These are phyloP conservation scores for Propithecus perrieri DNA, from an alignment of 2,797 vertebrate species.

Conservation along the genomic window DNA sequence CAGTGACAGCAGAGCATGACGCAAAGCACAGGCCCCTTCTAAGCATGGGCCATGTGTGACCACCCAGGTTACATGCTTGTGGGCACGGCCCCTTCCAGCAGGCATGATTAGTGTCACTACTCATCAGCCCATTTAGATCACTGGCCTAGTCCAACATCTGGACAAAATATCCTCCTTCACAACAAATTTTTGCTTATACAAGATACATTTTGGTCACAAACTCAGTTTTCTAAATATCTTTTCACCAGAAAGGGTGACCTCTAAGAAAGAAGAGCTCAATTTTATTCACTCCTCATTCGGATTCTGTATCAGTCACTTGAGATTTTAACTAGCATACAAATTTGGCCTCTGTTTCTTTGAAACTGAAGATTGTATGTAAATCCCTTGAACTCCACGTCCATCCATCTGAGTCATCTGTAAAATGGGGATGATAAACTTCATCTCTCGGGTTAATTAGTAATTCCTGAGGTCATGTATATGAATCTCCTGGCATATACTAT, in stretches of 20 bases:
- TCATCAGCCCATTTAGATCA: not conserved
- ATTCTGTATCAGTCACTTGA: not conserved
- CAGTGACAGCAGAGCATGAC: not conserved
- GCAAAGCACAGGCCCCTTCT: rapidly evolving
- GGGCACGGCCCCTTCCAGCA: not conserved
- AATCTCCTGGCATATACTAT: not conserved
- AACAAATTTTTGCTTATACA: not conserved
- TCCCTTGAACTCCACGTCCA: not conserved
- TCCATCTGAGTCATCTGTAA: not conserved
- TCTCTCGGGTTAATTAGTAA: not conserved
- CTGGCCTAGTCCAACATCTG: not conserved
- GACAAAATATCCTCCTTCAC: not conserved
- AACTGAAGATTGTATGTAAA: not conserved
- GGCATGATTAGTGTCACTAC: rapidly evolving
- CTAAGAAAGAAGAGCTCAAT: not conserved
- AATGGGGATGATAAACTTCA: not conserved
- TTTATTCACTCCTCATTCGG: not conserved
- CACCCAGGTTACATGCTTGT: rapidly evolving
- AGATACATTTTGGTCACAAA: not conserved
- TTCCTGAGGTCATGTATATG: not conserved
- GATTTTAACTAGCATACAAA: not conserved
- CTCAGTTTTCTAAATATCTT: not conserved
- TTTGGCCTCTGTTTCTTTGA: not conserved
- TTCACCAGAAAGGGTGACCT: not conserved
- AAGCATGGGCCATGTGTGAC: rapidly evolving